Conservation (phyloP, 2,113 vertebrate genomes). For the Coregonus clupeaformis region DNA sequence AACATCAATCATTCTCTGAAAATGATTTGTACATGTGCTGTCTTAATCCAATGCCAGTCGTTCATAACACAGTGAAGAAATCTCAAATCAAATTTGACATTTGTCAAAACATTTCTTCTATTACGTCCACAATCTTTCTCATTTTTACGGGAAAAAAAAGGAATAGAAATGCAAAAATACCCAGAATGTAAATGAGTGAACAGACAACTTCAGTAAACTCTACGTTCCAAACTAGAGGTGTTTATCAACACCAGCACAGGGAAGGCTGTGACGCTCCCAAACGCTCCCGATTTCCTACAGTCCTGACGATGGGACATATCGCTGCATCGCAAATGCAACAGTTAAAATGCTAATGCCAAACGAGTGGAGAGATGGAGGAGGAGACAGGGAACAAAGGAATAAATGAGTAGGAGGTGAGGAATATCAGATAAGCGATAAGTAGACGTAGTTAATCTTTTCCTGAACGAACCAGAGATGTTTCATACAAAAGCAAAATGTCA, state of each 20-base stretch:
- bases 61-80: slow-evolving; percentile 39
- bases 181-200: slow-evolving; percentile 51
- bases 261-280: slow-evolving; percentile 48
- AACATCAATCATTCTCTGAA: slow-evolving; percentile 55
- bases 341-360: slow-evolving; percentile 70
- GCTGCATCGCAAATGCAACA: slow-evolving; percentile 36
- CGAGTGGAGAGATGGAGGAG: slow-evolving; percentile 49
- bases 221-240: slow-evolving; percentile 63
- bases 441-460: slow-evolving; percentile 51
- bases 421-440: slow-evolving; percentile 35
- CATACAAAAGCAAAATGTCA: neutral
- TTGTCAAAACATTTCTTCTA: too few species aligned
- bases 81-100: too few species aligned
- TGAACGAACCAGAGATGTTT: neutral
- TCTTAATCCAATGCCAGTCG: slow-evolving; percentile 56
- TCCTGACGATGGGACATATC: slow-evolving; percentile 39
- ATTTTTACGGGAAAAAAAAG: slow-evolving; percentile 32
- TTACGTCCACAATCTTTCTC: neutral
- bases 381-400: slow-evolving; percentile 33
- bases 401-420: neutral
- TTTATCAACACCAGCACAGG: slow-evolving; percentile 57
- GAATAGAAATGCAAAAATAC: slow-evolving; percentile 4
- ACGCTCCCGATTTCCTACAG: slow-evolving; percentile 33
- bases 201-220: slow-evolving; percentile 55
- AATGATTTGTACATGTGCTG: slow-evolving; percentile 46